phyloP scores from a whole-genome alignment of 2,888 invertebrate genomes.

The Ophion ventricosus region DNA sequence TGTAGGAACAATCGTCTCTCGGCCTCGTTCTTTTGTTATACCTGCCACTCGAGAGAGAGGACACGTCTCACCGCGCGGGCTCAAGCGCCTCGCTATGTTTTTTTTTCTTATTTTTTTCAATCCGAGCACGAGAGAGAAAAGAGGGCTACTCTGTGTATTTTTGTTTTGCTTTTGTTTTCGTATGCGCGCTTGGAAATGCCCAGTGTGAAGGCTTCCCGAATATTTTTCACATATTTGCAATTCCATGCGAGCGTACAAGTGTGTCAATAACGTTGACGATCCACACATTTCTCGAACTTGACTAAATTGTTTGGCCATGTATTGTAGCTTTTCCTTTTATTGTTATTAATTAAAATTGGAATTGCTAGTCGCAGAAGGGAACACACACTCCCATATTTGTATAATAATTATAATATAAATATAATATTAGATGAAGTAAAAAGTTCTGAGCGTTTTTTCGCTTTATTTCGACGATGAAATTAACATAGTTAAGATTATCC shows the following conservation, averaged over 20 bases:
- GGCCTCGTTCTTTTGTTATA: slow-evolving; percentile 29
- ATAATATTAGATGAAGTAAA: too few species aligned
- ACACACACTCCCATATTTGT: too few species aligned
- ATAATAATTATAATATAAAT: too few species aligned
- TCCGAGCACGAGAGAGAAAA: background rate
- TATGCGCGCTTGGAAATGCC: background rate
- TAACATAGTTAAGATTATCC: too few species aligned
- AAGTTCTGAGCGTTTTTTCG: too few species aligned
- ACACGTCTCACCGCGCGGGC: background rate
- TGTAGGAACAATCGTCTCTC: slow-evolving; percentile 20
- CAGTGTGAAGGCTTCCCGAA: background rate
- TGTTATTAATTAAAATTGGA: too few species aligned
- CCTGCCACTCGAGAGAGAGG: slow-evolving; percentile 14
- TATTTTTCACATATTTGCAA: background rate
- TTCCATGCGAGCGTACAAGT: background rate
- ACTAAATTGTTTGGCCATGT: too few species aligned
- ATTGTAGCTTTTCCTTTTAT: too few species aligned
- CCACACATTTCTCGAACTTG: too few species aligned
- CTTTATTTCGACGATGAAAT: too few species aligned
- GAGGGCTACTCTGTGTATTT: background rate
- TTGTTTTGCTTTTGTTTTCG: background rate
- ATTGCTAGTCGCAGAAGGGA: too few species aligned
- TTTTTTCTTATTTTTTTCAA: background rate
- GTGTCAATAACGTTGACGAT: background rate
- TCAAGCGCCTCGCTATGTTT: background rate